Percentiles rank a stretch among this genome's conserved stretches.
Evolutionary conservation across 2,113 vertebrate genomes (phyloP).

Genomic region (Fulica atra): DNA sequence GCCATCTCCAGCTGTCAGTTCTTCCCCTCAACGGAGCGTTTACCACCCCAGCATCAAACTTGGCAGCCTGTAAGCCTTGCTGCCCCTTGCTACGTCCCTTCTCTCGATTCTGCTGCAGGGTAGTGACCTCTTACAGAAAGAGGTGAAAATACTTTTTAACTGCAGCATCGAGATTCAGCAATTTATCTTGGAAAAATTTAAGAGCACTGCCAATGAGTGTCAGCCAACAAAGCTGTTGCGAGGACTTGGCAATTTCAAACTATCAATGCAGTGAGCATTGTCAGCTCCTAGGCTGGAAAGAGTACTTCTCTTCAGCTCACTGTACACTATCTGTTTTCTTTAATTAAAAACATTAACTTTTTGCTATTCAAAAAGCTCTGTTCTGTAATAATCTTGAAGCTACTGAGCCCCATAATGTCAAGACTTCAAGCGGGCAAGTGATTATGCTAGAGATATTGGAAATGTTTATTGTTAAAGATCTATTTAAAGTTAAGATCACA

Average conservation of each 20-base stretch:
- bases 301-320: not conserved
- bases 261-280: not conserved
- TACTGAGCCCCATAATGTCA: not conserved
- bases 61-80: not conserved
- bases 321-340: not conserved
- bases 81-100: not conserved
- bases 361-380: not conserved
- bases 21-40: not conserved
- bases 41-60: not conserved
- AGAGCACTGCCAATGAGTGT: accelerated
- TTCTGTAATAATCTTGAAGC: not conserved
- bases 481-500: not conserved
- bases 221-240: not conserved
- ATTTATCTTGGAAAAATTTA: not conserved
- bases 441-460: not conserved
- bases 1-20: not conserved
- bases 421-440: not conserved
- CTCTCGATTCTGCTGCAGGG: not conserved
- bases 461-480: not conserved
- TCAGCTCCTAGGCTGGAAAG: not conserved
- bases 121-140: not conserved
- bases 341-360: not conserved
- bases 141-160: not conserved
- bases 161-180: not conserved
- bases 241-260: not conserved